Evolutionary conservation across 2,888 invertebrate species (phyloP).

Genomic region (Epinotia bilunana): DNA sequence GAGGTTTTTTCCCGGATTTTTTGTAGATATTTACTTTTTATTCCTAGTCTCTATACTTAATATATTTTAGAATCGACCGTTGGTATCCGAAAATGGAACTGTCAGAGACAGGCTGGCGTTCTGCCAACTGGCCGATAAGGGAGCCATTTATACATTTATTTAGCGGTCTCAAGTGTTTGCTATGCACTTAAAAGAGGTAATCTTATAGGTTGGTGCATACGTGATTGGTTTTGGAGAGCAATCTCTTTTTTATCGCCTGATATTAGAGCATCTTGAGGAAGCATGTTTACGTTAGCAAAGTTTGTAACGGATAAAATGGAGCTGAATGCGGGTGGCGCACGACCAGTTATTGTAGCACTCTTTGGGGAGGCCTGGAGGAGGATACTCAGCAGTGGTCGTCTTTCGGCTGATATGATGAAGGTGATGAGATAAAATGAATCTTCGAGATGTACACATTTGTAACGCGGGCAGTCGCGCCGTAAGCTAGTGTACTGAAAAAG

Average conservation of each 20-base stretch:
- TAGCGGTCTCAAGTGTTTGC: slow-evolving; percentile 50
- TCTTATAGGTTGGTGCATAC: slow-evolving; percentile 22
- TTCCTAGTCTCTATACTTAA: slow-evolving; percentile 2
- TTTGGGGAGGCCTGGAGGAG: too few species aligned
- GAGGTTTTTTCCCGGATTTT: not conserved
- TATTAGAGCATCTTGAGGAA: not conserved
- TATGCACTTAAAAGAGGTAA: slow-evolving; percentile 52
- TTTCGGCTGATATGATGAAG: too few species aligned
- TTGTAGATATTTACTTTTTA: not conserved
- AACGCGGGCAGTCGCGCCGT: too few species aligned
- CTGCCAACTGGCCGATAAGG: slow-evolving; percentile 56
- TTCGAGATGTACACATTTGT: too few species aligned
- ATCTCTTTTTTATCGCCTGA: not conserved
- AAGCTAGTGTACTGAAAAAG: too few species aligned
- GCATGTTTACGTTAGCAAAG: too few species aligned
- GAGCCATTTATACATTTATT: slow-evolving; percentile 45
- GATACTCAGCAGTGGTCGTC: too few species aligned
- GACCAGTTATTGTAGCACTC: too few species aligned
- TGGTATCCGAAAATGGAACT: slow-evolving; percentile 61
- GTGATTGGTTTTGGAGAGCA: slow-evolving; percentile 3
- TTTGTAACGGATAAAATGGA: too few species aligned
- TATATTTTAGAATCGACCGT: slow-evolving; percentile 23
- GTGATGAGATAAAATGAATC: too few species aligned
- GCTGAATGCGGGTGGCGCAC: too few species aligned
- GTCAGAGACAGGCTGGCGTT: slow-evolving; percentile 62